phyloP scores from a whole-genome alignment of 2,888 invertebrate genomes.

The Cryptus armator region DNA sequence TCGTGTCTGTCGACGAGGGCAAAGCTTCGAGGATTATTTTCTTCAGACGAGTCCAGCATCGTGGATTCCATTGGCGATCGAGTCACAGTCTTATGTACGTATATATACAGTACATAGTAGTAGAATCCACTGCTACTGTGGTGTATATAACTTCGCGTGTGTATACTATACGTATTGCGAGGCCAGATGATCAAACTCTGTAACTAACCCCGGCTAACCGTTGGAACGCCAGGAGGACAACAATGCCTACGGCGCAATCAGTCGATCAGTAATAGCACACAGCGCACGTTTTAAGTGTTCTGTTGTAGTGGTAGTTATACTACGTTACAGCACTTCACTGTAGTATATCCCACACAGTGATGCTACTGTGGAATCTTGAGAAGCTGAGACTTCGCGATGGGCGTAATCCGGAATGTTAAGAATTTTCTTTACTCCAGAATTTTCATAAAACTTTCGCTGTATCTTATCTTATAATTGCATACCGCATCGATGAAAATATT shows the following conservation, averaged over 20 bases:
- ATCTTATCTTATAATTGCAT: too few relatives aligned
- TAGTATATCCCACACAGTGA: not conserved
- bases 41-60: constrained; percentile 46
- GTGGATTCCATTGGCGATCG: constrained; percentile 42
- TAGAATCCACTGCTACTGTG: not conserved
- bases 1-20: constrained; percentile 30
- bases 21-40: constrained; percentile 52
- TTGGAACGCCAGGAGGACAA: constrained; percentile 59
- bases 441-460: constrained; percentile 7
- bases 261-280: constrained; percentile 62
- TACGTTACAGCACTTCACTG: constrained; percentile 22
- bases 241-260: constrained; percentile 57
- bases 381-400: not conserved
- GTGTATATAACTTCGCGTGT: not conserved
- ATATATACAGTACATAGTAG: not conserved
- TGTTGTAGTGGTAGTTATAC: constrained; percentile 10
- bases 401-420: constrained; percentile 10
- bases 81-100: not conserved
- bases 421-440: not conserved
- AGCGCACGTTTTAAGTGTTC: constrained; percentile 55
- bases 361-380: not conserved
- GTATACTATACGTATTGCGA: constrained; percentile 28
- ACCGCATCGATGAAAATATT: too few relatives aligned
- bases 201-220: constrained; percentile 64
- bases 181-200: constrained; percentile 51